phyloP scores from a whole-genome alignment of 2,113 vertebrate species.

The Channa argus region DNA sequence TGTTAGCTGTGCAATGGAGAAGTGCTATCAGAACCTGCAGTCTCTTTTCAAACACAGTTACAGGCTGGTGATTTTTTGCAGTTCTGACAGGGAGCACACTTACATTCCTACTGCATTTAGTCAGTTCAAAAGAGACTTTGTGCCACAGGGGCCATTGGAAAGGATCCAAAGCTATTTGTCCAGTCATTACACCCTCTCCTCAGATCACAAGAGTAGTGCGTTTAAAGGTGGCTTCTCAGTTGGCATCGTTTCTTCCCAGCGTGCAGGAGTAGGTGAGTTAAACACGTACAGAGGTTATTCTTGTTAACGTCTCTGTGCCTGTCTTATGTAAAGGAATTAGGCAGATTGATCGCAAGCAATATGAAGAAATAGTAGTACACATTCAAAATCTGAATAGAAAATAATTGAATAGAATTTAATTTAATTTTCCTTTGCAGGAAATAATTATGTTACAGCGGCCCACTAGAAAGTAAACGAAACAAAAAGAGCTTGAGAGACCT shows the following conservation, averaged over 20 bases:
- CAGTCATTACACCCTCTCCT: constrained; percentile 77
- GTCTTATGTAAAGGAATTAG: neutral
- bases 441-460: too few species aligned
- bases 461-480: too few species aligned
- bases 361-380: neutral
- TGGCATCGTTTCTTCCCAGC: constrained; percentile 86
- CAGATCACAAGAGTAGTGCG: constrained; percentile 65
- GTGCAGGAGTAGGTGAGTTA: constrained; percentile 89
- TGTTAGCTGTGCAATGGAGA: constrained; percentile 83
- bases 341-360: neutral
- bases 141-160: constrained; percentile 76
- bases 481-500: neutral
- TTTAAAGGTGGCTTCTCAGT: constrained; percentile 84
- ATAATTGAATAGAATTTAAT: too few species aligned
- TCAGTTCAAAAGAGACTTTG: constrained; percentile 85
- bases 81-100: constrained; percentile 85
- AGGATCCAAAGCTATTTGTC: constrained; percentile 83
- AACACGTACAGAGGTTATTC: neutral
- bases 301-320: neutral
- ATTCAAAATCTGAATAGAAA: too few species aligned
- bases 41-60: constrained; percentile 70
- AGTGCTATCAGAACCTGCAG: constrained; percentile 81
- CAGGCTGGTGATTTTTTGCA: constrained; percentile 86
- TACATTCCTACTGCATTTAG: constrained; percentile 90
- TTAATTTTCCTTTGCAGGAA: too few species aligned